These are phyloP conservation scores for Colletes gigas DNA, from an alignment of 1,140 invertebrate species.

Conservation along the genomic window DNA sequence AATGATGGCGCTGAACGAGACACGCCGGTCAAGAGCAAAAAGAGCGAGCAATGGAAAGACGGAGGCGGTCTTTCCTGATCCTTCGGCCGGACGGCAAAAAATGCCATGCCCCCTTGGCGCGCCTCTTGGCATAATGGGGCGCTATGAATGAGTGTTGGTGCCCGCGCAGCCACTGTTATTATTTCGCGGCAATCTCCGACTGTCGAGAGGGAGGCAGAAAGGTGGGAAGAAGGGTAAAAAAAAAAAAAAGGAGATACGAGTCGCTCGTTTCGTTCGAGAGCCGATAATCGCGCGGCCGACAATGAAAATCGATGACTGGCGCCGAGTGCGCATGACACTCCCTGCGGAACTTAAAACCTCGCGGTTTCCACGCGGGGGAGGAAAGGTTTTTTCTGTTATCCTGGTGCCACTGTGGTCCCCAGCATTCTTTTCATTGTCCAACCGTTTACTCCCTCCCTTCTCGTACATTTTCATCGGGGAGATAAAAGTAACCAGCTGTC, in stretches of 20 bases:
- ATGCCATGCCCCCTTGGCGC: constrained; percentile 80
- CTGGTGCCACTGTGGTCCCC: constrained; percentile 68
- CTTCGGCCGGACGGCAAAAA: constrained; percentile 73
- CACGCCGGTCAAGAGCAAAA: constrained; percentile 34
- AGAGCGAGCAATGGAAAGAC: constrained; percentile 47
- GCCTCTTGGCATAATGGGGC: constrained; percentile 80
- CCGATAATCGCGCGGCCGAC: constrained; percentile 19
- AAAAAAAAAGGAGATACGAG: constrained; percentile 50
- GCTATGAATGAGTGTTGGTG: constrained; percentile 76
- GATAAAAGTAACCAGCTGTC: not conserved
- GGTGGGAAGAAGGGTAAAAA: constrained; percentile 25
- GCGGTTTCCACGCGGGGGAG: constrained; percentile 14
- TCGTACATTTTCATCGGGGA: not conserved
- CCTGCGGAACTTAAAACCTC: constrained; percentile 13
- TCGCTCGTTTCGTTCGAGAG: constrained; percentile 8
- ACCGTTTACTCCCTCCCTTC: constrained; percentile 30
- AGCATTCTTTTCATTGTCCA: constrained; percentile 70
- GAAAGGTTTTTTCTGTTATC: constrained; percentile 70
- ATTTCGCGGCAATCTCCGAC: constrained; percentile 56
- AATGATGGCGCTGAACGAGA: constrained; percentile 29
- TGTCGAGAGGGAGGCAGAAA: not conserved
- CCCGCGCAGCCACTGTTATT: constrained; percentile 67
- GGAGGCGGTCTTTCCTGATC: constrained; percentile 61
- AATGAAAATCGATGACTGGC: constrained; percentile 40
- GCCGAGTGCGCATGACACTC: constrained; percentile 49